phyloP scores from a whole-genome alignment of 2,113 vertebrate genomes.

The Campylomormyrus tamandua region DNA sequence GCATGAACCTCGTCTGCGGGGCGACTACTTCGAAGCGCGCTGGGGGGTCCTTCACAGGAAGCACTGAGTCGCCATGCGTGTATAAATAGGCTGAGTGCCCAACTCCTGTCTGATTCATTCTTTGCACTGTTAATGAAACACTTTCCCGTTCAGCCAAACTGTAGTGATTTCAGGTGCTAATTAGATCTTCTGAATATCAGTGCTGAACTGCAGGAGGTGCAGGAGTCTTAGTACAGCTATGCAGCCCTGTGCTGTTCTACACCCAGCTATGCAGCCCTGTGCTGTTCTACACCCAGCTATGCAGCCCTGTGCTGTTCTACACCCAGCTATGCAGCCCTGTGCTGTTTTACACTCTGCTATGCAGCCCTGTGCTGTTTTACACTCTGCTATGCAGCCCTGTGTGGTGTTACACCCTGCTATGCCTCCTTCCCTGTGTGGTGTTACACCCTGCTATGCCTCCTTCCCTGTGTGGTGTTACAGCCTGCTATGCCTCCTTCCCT shows the following conservation, averaged over 20 bases:
- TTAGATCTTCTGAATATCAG: background rate
- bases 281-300: background rate
- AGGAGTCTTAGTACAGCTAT: background rate
- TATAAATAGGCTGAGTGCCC: background rate
- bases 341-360: background rate
- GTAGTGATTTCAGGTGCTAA: background rate
- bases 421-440: no score
- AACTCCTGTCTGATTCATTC: background rate
- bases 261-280: background rate
- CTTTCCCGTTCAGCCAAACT: slow-evolving; percentile 1
- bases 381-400: background rate
- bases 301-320: background rate
- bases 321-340: background rate
- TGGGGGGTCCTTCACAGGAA: background rate
- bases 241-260: background rate
- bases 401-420: no score
- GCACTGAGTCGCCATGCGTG: no score
- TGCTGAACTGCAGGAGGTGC: background rate
- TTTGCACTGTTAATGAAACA: slow-evolving; percentile 2
- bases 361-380: background rate
- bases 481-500: background rate
- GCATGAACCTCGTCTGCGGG: background rate
- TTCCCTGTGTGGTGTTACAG: no score
- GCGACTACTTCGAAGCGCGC: background rate
- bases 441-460: background rate